Base-by-base conservation (phyloP, 64 coral and sea anemone genomes). In the Acropora yongei region DNA sequence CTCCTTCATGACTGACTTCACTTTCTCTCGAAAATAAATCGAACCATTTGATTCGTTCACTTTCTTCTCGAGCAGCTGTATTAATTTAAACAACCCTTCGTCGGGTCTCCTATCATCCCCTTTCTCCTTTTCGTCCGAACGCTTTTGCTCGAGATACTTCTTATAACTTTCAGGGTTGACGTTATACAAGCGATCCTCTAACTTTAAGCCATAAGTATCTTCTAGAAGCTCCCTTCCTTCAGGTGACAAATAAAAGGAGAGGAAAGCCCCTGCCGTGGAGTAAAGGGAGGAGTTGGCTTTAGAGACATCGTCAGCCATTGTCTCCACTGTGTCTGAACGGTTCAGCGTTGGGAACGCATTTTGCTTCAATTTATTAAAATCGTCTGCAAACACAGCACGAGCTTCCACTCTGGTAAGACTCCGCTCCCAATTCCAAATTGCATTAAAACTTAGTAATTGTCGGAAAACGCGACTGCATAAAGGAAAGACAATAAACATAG, bases 331-430 rank as follows among this genome's bases (percentile, higher is more conserved):
- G 20, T 84, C 0, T 3, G n/a, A 18, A 4, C n/a, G n/a, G n/a
- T n/a, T n/a, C n/a, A 84, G 20, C 6, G 63, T 84, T 84, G 82
- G 82, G 65, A 69, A 84, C 1, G 82, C 82, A 16, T 71, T 30
- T 49, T 1, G 1, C 13, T 84, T 84, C 3, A 84, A 6, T 1
- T 14, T 8, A 48, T 84, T 44, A 44, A 84, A 84, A 47, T 43
- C 71, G 42, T 69, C 65, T 49, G 7, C 82, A 44, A 10, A 84
- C 41, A 49, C 44, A 48, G 61, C 82, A 0, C 82, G 42, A 69
- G 8, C 61, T 84, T 84, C 82, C 47, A 84, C 82, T n/a, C 82
- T 60, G 19, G 4, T 4, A 8, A 65, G 6, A 8, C 44, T 68
- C 68, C 4, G 41, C 13, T 0, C 6, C 13, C 17, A 47, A n/a